Base-by-base conservation (phyloP, 2,113 vertebrate species). In the Oreochromis spilurus region DNA sequence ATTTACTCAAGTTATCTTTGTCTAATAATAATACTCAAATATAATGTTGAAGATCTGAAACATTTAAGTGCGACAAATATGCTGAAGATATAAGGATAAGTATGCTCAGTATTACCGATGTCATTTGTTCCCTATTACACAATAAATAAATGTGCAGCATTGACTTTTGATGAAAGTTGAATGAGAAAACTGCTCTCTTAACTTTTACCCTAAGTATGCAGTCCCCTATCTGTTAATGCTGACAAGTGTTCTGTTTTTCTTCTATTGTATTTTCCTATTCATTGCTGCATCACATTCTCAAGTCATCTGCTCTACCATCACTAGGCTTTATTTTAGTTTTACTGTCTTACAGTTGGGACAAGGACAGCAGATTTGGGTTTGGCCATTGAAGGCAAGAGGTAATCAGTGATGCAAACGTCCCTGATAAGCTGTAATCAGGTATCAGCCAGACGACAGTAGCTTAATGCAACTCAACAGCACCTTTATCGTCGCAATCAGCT, bases 401-500 rank as follows among this genome's bases (percentile, higher is more conserved):
- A 87, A 93, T 89, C 93, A 86, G 65, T 4, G 86, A 94, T 91
- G 92, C 60, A 89, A 92, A 91, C 79, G 70, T 34, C 29, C 70
- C 58, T 10, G 94, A 95, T 94, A 94, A 93, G 92, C 87, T 29
- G 77, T 91, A 94, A 94, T 95, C 94, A 90, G 91, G 92, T 89
- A 90, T 86, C 84, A 91, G 87, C 85, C 89, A 92, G 94, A 91
- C 70, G 85, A 95, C 93, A 91, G 90, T 85, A 65, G 87, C 26
- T 70, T 83, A 87, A 90, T 85, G 91, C 89, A 79, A 85, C 89
- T 95, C 94, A 93, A 92, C 94, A 91, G 91, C 89, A 34, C 29
- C 31, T 57, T 92, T 94, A 94, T 95, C 93, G 4, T 26, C 24
- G 10, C 87, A 79, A 93, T 93, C 94, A 91, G 92, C 90, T 58